Evolutionary conservation across 1,140 invertebrate species (phyloP).

Genomic region (Euwallacea fornicatus): DNA sequence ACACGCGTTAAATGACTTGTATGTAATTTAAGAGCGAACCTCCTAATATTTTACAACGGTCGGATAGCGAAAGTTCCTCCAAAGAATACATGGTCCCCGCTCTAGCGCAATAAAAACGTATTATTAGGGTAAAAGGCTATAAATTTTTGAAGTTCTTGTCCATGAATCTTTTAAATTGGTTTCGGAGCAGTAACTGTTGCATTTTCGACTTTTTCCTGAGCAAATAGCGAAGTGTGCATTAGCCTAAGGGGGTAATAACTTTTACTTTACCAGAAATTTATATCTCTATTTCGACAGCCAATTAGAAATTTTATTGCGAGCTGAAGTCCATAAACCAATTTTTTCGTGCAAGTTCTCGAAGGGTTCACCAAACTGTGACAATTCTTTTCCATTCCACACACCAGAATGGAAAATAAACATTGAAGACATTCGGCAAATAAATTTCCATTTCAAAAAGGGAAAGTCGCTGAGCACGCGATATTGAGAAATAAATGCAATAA

Average conservation of each 20-base stretch:
- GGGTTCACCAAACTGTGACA: no score
- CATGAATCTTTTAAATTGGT: conserved; percentile 17
- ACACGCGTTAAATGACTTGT: no score
- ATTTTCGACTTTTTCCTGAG: conserved; percentile 8
- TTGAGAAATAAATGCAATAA: conserved; percentile 18
- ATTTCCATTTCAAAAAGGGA: conserved; percentile 10
- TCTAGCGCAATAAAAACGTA: conserved; percentile 5
- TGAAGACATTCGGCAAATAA: conserved; percentile 14
- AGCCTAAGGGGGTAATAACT: conserved; percentile 3
- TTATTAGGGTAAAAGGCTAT: conserved; percentile 16
- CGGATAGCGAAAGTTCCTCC: no score
- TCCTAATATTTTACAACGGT: no score
- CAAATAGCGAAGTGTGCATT: conserved; percentile 10
- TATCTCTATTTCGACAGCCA: neutral
- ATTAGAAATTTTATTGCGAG: neutral
- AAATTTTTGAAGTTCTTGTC: conserved; percentile 16
- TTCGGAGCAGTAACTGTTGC: conserved; percentile 17
- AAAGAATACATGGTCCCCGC: neutral
- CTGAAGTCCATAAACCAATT: neutral
- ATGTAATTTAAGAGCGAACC: no score
- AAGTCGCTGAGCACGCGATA: neutral
- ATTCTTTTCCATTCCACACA: neutral
- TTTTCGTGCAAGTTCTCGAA: no score
- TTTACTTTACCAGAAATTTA: neutral
- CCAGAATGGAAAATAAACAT: conserved; percentile 10